Conservation (phyloP, 2,113 vertebrate genomes). For the Tautogolabrus adspersus region DNA sequence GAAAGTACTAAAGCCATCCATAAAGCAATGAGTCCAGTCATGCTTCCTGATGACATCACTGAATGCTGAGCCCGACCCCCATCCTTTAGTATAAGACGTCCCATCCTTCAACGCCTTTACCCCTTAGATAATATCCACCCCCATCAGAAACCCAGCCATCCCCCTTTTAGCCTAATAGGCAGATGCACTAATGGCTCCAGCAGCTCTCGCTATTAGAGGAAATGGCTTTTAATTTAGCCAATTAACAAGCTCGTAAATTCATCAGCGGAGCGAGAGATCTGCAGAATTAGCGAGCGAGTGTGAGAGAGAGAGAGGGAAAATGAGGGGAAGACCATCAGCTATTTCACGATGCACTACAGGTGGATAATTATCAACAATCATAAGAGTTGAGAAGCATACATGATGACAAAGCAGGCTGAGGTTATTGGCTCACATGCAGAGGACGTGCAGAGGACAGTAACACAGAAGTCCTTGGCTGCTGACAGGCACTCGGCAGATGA, state of each 20-base stretch:
- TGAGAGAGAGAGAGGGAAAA: neutral
- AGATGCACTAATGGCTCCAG: conserved; percentile 53
- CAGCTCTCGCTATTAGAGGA: conserved; percentile 57
- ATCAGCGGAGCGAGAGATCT: conserved; percentile 25
- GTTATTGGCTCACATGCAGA: conserved; percentile 32
- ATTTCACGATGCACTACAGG: conserved; percentile 14
- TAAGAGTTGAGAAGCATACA: conserved; percentile 23
- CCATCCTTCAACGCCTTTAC: conserved; percentile 29
- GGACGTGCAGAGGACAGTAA: conserved; percentile 34
- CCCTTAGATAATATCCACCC: conserved; percentile 21
- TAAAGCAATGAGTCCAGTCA: conserved; percentile 52
- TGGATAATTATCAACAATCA: conserved; percentile 31
- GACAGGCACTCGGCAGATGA: conserved; percentile 54
- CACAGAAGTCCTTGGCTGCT: conserved; percentile 53
- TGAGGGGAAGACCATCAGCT: conserved; percentile 10
- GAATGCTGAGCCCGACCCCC: conserved; percentile 21
- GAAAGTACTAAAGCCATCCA: conserved; percentile 33
- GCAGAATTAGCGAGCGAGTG: conserved; percentile 5
- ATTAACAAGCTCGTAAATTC: conserved; percentile 67
- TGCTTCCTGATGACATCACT: conserved; percentile 53
- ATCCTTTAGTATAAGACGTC: conserved; percentile 20
- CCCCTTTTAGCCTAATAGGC: conserved; percentile 48
- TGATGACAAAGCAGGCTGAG: conserved; percentile 30
- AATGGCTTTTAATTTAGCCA: conserved; percentile 75
- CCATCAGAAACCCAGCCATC: conserved; percentile 28